phyloP scores from a whole-genome alignment of 2,113 vertebrate species.

The Heterochromis multidens region DNA sequence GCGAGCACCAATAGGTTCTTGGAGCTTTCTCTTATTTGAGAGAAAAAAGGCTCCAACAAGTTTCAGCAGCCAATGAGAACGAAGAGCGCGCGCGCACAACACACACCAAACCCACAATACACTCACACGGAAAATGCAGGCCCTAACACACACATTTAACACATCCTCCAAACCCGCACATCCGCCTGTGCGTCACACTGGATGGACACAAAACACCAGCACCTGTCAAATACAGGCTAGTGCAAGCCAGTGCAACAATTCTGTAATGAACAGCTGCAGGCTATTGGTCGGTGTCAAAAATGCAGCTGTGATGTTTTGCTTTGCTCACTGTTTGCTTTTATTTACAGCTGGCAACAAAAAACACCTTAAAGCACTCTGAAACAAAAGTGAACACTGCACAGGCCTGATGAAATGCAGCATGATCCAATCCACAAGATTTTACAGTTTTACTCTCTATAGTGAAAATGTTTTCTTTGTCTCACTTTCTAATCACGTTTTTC shows the following conservation, averaged over 20 bases:
- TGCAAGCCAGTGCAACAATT: not conserved
- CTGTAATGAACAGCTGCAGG: not conserved
- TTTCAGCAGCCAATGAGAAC: slow-evolving; percentile 74
- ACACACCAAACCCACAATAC: not conserved
- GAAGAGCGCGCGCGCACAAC: not conserved
- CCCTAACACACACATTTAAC: not conserved
- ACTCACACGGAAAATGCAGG: not conserved
- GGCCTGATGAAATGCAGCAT: too few relatives aligned
- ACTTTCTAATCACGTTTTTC: not conserved
- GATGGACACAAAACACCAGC: not conserved
- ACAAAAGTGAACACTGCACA: not conserved
- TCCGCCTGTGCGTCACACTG: not conserved
- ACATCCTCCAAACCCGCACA: not conserved
- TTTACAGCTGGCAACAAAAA: not conserved
- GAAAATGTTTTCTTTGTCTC: not conserved
- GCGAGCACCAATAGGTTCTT: slow-evolving; percentile 78
- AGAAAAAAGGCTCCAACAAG: slow-evolving; percentile 69
- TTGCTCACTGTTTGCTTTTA: not conserved
- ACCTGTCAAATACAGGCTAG: not conserved
- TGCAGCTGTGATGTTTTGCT: not conserved
- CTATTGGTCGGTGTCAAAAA: not conserved
- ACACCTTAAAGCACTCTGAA: not conserved
- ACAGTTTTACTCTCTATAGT: too few relatives aligned
- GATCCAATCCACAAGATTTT: not conserved
- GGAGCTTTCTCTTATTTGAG: slow-evolving; percentile 78